These are phyloP conservation scores for Heliconius himera DNA, from an alignment of 1,140 invertebrate genomes.

Conservation along the genomic window DNA sequence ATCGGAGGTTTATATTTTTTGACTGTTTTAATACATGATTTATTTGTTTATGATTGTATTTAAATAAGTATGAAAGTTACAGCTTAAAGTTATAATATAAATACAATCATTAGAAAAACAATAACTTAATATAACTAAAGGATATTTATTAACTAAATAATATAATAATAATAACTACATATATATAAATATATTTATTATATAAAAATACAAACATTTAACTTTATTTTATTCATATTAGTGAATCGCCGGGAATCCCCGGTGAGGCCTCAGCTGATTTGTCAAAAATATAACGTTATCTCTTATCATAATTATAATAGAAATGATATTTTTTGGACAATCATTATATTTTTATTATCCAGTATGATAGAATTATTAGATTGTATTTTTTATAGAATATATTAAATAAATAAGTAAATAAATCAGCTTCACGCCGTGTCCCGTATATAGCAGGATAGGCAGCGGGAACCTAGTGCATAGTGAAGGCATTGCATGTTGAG, in stretches of 20 bases:
- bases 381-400: no score
- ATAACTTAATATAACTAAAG: background rate
- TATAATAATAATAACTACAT: background rate
- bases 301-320: background rate
- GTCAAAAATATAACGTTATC: background rate
- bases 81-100: background rate
- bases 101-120: background rate
- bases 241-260: background rate
- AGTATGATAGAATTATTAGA: no score
- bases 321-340: background rate
- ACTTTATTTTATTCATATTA: background rate
- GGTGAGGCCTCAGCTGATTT: background rate
- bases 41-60: background rate
- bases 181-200: background rate
- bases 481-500: no score
- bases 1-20: background rate
- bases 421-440: no score
- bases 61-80: background rate
- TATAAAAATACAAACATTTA: background rate
- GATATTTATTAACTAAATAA: background rate
- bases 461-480: no score
- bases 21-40: background rate
- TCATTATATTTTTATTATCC: background rate
- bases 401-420: no score
- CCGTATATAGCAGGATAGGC: no score